Evolutionary conservation across 1,140 invertebrate genomes (phyloP), one percentile per base, ranked within the genome.

Genomic region (Leptopilina boulardi): DNA sequence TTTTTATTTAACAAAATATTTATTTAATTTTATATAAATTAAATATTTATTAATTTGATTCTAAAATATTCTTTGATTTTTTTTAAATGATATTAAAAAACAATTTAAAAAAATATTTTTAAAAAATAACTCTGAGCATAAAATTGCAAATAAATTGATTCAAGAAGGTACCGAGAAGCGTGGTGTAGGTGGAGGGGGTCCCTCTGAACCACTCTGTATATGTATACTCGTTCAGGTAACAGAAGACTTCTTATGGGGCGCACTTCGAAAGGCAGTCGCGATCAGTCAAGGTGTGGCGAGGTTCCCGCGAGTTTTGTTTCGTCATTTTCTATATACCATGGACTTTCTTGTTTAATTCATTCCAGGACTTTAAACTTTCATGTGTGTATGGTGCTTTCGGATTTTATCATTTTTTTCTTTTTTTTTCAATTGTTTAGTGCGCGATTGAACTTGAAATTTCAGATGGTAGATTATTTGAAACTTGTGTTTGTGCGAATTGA

Each of bases 201-300:
- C 34, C 59, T 34, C 51, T 9, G 47, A 19, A 54, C 47, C 19
- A n/a, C 47, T 38, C 34, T 38, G 34, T 38, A 38, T 38, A 38
- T 15, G 11, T 23, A 66, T 66, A 23, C 59, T 66, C 59, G 23
- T 23, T 30, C 59, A 66, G 59, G 59, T 66, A 66, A 66, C 59
- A 66, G 23, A 66, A 66, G 59, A 66, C 59, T 66, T 30, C 59
- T 66, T 30, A 23, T 30, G 23, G 59, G 26, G 59, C 79, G 77
- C 80, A 77, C 78, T 78, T 81, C 78, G 73, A 79, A 80, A 82
- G 82, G 71, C 77, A 80, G 34, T 38, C 34, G 34, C 34, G 34
- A 38, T 38, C 34, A 80, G 77, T 76, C 79, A 80, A 80, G 78
- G 77, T 78, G 77, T 85, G 75, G 42, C 71, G 74, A 75, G 74